Evolutionary conservation across 2,888 invertebrate species (phyloP).

Genomic region (Hetaerina titia): DNA sequence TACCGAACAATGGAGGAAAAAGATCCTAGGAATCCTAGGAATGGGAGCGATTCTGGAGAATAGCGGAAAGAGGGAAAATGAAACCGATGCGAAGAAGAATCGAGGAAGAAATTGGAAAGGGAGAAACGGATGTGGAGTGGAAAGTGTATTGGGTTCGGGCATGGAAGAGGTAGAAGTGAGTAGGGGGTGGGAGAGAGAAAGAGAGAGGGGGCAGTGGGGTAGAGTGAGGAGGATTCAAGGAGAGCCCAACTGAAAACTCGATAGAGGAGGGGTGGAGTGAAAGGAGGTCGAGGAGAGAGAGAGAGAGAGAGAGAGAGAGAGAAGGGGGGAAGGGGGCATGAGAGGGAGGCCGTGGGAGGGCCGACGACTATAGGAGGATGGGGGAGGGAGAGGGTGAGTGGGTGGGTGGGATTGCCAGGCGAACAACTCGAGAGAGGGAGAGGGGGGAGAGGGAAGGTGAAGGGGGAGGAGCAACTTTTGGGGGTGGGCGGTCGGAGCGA

Average conservation of each 20-base stretch:
- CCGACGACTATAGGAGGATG: too few relatives aligned
- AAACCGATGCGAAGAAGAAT: background rate
- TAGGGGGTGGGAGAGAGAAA: background rate
- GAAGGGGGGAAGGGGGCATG: background rate
- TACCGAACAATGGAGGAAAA: background rate
- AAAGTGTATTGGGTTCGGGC: slow-evolving; percentile 42
- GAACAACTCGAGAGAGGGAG: slow-evolving; percentile 29
- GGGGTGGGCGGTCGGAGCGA: background rate
- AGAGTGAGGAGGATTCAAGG: slow-evolving; percentile 25
- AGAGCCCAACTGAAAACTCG: slow-evolving; percentile 52
- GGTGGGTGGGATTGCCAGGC: background rate
- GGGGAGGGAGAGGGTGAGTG: background rate
- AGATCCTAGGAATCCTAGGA: background rate
- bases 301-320: too few relatives aligned
- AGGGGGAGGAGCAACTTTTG: background rate
- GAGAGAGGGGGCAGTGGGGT: background rate
- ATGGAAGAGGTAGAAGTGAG: background rate
- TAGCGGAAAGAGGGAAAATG: background rate
- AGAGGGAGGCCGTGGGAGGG: background rate
- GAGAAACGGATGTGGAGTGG: slow-evolving; percentile 32
- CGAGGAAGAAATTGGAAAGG: background rate
- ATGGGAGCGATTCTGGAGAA: background rate
- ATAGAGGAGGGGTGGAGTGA: slow-evolving; percentile 42
- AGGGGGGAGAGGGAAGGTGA: background rate
- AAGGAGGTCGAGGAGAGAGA: slow-evolving; percentile 45